phyloP scores from a whole-genome alignment of 2,113 vertebrate genomes.

The Eclectus roratus region DNA sequence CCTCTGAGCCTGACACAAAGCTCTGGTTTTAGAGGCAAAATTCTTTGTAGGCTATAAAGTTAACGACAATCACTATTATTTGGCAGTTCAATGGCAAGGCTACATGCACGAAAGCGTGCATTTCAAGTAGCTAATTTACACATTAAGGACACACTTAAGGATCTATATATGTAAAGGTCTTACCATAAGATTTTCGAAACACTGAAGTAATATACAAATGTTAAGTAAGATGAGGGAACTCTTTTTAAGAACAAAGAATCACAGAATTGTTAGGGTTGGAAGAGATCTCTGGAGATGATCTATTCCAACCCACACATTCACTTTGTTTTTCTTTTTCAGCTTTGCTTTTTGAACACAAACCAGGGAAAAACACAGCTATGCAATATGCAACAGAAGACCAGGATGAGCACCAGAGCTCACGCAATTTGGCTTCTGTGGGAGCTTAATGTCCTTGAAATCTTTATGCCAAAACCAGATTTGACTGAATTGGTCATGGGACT shows the following conservation, averaged over 20 bases:
- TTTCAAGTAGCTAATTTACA: neutral
- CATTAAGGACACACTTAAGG: neutral
- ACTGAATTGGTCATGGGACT: neutral
- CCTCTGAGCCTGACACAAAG: neutral
- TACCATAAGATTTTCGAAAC: neutral
- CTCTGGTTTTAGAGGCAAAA: neutral
- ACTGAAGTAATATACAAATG: neutral
- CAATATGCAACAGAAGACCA: neutral
- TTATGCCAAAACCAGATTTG: neutral
- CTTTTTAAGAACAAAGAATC: neutral
- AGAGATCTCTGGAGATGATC: neutral
- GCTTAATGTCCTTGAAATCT: neutral
- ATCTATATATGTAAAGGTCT: neutral
- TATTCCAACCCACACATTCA: neutral
- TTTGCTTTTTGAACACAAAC: neutral
- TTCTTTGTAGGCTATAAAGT: neutral
- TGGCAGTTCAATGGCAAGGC: neutral
- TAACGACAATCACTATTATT: accelerated
- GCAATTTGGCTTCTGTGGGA: neutral
- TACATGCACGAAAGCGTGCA: neutral
- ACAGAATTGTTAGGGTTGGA: neutral
- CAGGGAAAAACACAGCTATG: neutral
- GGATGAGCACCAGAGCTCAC: neutral
- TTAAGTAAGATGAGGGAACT: neutral
- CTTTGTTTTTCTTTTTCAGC: neutral